These are phyloP conservation scores for Hepsetus odoe DNA, from an alignment of 2,113 vertebrate species.

Conservation along the genomic window DNA sequence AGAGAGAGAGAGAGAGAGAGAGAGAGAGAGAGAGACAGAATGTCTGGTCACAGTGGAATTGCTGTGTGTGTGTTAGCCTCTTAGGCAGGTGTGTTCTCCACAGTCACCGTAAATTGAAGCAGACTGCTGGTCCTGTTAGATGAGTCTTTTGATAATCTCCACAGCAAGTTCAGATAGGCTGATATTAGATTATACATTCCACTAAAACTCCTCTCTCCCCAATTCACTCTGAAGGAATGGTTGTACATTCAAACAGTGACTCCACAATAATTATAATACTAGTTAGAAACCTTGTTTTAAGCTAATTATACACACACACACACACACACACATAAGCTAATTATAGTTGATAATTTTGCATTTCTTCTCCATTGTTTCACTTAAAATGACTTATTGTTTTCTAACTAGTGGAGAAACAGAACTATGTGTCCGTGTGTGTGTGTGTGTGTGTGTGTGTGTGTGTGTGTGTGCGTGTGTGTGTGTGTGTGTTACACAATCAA, in stretches of 20 bases:
- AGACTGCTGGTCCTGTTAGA: conserved; percentile 48
- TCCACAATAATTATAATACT: no score
- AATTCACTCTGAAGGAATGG: conserved; percentile 5
- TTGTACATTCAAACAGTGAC: no score
- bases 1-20: not conserved
- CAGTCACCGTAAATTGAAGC: conserved; percentile 41
- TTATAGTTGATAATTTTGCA: no score
- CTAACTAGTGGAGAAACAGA: no score
- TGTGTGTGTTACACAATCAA: conserved; percentile 19
- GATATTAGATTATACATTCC: conserved; percentile 48
- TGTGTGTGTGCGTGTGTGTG: not conserved
- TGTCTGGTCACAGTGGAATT: conserved; percentile 37
- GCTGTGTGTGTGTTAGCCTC: conserved; percentile 32
- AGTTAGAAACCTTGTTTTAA: no score
- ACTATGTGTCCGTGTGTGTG: no score
- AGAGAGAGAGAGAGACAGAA: not conserved
- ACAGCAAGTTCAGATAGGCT: conserved; percentile 22
- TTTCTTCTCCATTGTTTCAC: no score
- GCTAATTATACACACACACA: no score
- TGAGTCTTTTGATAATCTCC: conserved; percentile 53
- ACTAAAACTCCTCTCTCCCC: conserved; percentile 30
- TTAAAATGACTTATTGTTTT: no score
- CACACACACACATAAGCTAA: no score
- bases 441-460: not conserved
- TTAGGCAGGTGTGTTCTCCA: conserved; percentile 24